Percentiles rank a stretch among this genome's conserved stretches.
phyloP scores from a whole-genome alignment of 2,113 vertebrate species.

The Hoplias malabaricus region DNA sequence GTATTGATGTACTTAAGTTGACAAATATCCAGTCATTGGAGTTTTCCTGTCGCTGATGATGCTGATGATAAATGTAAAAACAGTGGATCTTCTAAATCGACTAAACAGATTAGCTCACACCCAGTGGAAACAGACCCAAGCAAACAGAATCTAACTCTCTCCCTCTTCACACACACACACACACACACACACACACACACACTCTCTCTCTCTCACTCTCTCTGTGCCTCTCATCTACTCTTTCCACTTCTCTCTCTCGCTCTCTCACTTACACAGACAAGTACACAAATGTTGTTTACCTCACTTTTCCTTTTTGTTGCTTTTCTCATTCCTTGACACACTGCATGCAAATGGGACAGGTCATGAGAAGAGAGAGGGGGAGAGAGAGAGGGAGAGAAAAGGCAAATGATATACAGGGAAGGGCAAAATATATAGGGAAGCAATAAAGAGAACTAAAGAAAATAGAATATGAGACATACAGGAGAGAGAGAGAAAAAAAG shows the following conservation, averaged over 20 bases:
- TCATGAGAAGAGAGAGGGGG: conserved; percentile 41
- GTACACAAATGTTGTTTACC: conserved; percentile 30
- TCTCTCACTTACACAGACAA: background rate
- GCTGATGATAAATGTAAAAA: too few relatives aligned
- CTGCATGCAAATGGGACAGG: conserved; percentile 52
- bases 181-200: background rate
- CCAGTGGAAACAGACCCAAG: background rate
- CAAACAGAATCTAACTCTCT: background rate
- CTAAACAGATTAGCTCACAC: too few relatives aligned
- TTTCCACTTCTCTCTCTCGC: background rate
- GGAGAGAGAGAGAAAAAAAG: conserved; percentile 29
- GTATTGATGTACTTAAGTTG: too few relatives aligned
- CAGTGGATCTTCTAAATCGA: too few relatives aligned
- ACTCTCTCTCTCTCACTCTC: background rate
- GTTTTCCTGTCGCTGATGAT: too few relatives aligned
- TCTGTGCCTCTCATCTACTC: background rate
- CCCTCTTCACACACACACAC: background rate
- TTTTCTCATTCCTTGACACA: conserved; percentile 53
- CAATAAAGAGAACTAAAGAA: too few relatives aligned
- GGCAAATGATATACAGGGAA: conserved; percentile 23
- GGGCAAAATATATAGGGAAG: too few relatives aligned
- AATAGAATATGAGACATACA: too few relatives aligned
- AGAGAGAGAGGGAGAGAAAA: conserved; percentile 20
- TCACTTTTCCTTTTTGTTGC: conserved; percentile 32
- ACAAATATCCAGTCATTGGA: too few relatives aligned